Base-by-base conservation (phyloP, 2,797 vertebrate species). In the Sebastes aleutianus region DNA sequence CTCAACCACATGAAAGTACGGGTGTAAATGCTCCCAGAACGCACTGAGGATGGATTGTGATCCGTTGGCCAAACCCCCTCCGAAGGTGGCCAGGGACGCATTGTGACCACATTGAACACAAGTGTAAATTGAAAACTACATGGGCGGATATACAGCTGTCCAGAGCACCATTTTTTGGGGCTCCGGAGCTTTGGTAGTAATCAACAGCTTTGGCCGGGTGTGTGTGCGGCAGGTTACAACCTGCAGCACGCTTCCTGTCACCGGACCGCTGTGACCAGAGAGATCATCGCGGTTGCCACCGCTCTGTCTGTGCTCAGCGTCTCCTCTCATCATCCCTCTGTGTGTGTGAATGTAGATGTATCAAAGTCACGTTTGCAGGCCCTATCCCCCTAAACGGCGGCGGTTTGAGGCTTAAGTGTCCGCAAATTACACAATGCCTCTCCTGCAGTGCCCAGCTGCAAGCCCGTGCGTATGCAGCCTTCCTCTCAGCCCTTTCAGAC, bases 371-470 rank as follows among this genome's bases (percentile, higher is more conserved):
- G 0, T 4, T 8, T 20, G n/a, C n/a, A n/a, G 0, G 0, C 18
- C 18, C 18, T 53, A 8, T n/a, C 3, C 47, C 47, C 47, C 0
- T n/a, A 50, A 50, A 50, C 47, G 7, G 18, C 7, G 7, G 0
- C 7, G 0, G 2, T 50, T 50, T 50, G 47, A 50, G 47, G 47
- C 47, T 50, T 0, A 50, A 50, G 47, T 50, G 47, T 50, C 18
- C 18, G 1, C 0, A 0, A 0, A 47, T 50, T 20, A 50, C 47
- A 50, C 18, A 0, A 0, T 7, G 16, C 47, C 18, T n/a, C 47
- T n/a, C 18, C 47, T n/a, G 0, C 47, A 50, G 47, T 50, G 47
- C 47, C 18, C 8, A 20, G 18, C 47, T 50, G 2, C 47, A 50
- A 50, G 47, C 8, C 47, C 0, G 47, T 50, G 47, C 0, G 1